A percentile compares a stretch with the other conserved stretches of the same genome.
These are phyloP conservation scores for Todiramphus chloris DNA, from an alignment of 2,113 vertebrate genomes.

Conservation along the genomic window DNA sequence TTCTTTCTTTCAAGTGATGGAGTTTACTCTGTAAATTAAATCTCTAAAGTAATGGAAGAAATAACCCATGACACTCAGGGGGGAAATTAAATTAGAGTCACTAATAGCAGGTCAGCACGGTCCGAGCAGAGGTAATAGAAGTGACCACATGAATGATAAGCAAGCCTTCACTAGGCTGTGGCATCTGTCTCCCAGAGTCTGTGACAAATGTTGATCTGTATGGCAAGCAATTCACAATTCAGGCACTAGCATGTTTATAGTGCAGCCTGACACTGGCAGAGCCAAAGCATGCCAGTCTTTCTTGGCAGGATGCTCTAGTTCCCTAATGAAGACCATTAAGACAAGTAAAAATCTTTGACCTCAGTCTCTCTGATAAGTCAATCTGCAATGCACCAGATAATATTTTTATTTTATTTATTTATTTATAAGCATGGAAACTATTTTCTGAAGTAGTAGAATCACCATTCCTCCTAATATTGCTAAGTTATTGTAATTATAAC, in stretches of 20 bases:
- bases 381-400: slow-evolving; percentile 27
- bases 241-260: slow-evolving; percentile 66
- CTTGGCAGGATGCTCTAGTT: slow-evolving; percentile 59
- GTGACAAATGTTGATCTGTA: slow-evolving; percentile 70
- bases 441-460: slow-evolving; percentile 63
- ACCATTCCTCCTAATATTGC: neutral
- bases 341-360: slow-evolving; percentile 54
- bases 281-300: slow-evolving; percentile 44
- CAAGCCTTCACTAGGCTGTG: slow-evolving; percentile 63
- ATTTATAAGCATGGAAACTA: neutral
- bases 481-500: neutral
- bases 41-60: slow-evolving; percentile 79
- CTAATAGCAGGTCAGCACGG: slow-evolving; percentile 78
- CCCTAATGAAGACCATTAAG: slow-evolving; percentile 67
- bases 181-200: slow-evolving; percentile 60
- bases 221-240: slow-evolving; percentile 68
- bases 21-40: slow-evolving; percentile 81
- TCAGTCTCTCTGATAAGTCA: slow-evolving; percentile 37
- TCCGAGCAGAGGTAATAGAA: slow-evolving; percentile 76
- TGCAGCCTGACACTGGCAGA: neutral
- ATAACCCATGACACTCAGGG: slow-evolving; percentile 75
- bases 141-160: slow-evolving; percentile 81
- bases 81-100: slow-evolving; percentile 85
- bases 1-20: slow-evolving; percentile 66
- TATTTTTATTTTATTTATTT: neutral